phyloP scores from a whole-genome alignment of 2,113 vertebrate genomes.

The Colaptes auratus region DNA sequence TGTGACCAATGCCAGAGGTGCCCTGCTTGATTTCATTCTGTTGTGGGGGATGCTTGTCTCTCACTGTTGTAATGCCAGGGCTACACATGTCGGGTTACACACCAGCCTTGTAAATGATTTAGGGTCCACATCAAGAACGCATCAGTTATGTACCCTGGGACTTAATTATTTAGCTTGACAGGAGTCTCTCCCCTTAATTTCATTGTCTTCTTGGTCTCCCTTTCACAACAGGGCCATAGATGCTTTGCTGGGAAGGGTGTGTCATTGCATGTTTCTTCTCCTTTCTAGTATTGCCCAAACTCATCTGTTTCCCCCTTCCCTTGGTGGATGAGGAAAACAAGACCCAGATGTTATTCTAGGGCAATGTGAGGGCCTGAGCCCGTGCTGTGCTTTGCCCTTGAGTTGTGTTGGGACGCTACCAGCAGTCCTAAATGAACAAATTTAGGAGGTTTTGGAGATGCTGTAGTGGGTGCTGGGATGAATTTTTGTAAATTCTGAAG shows the following conservation, averaged over 20 bases:
- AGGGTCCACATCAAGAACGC: conserved; percentile 45
- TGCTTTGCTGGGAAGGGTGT: neutral
- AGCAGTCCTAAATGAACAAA: neutral
- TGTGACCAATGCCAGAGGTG: neutral
- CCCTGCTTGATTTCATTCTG: neutral
- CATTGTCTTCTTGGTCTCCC: conserved; percentile 19
- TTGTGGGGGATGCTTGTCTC: rapidly evolving
- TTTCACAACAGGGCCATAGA: conserved; percentile 20
- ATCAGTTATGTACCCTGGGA: conserved; percentile 56
- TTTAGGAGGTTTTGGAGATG: neutral
- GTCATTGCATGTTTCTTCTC: neutral
- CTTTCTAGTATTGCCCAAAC: neutral
- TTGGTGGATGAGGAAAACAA: neutral
- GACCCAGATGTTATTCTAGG: neutral
- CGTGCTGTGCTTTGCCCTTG: neutral
- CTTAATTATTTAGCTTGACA: conserved; percentile 69
- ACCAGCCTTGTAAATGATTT: conserved; percentile 57
- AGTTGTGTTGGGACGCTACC: neutral
- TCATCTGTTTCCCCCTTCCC: neutral
- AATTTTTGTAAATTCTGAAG: neutral
- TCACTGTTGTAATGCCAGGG: neutral
- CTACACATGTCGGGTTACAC: neutral
- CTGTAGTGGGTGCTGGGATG: neutral
- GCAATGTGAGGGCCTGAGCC: neutral
- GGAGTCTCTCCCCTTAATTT: conserved; percentile 60